Conservation (phyloP, 2,113 vertebrate genomes). For the Tetraodon nigroviridis region DNA sequence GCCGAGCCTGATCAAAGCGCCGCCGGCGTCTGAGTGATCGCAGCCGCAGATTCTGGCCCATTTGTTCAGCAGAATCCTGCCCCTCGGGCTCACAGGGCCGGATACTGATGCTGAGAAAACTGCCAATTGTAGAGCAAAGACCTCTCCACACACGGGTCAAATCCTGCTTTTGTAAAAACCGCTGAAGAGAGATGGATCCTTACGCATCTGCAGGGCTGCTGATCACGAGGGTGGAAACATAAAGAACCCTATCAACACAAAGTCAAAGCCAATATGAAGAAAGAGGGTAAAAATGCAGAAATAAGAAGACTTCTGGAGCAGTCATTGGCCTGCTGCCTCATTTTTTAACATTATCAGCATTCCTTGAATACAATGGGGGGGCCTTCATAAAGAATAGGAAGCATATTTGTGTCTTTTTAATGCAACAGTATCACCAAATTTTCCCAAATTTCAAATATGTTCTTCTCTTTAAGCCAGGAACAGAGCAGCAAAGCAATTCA, state of each 20-base stretch:
- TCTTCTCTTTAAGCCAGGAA: conserved; percentile 25
- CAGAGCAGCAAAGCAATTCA: conserved; percentile 38
- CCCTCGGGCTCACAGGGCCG: conserved; percentile 73
- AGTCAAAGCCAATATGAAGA: conserved; percentile 50
- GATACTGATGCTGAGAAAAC: conserved; percentile 88
- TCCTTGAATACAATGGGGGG: background rate
- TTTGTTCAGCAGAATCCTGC: conserved; percentile 84
- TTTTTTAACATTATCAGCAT: conserved; percentile 1
- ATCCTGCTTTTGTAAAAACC: conserved; percentile 64
- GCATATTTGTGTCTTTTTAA: conserved; percentile 17
- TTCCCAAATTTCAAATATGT: conserved; percentile 16
- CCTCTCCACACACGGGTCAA: conserved; percentile 68
- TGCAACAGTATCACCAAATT: conserved; percentile 11
- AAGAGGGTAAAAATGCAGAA: conserved; percentile 36
- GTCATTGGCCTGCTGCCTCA: background rate
- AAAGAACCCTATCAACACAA: conserved; percentile 62
- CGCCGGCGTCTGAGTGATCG: conserved; percentile 77
- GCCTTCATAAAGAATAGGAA: conserved; percentile 6
- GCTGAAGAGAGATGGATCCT: conserved; percentile 59
- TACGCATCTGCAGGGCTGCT: conserved; percentile 52
- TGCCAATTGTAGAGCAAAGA: conserved; percentile 77
- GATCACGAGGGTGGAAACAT: conserved; percentile 67
- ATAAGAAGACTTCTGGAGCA: conserved; percentile 15
- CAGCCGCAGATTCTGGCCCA: conserved; percentile 79
- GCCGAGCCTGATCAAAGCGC: conserved; percentile 93